These are phyloP conservation scores for Prunella strophiata DNA, from an alignment of 2,797 vertebrate species.

Conservation along the genomic window DNA sequence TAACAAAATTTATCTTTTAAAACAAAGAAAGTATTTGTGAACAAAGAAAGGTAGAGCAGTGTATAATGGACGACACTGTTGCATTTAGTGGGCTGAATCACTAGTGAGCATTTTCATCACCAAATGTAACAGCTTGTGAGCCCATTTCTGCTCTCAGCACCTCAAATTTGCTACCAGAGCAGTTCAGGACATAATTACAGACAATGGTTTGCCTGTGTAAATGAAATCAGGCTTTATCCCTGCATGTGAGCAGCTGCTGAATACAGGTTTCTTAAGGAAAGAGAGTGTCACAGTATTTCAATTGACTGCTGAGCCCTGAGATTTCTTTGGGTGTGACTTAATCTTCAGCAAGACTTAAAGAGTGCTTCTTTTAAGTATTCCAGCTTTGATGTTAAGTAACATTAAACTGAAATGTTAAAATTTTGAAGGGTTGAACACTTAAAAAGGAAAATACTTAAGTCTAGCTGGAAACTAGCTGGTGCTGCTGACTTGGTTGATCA, in stretches of 20 bases:
- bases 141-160: background rate
- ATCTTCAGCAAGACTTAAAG: background rate
- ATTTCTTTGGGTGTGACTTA: background rate
- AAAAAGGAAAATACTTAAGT: background rate
- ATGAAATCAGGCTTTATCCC: background rate
- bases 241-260: background rate
- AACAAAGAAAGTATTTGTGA: background rate
- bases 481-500: background rate
- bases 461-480: background rate
- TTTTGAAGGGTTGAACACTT: background rate
- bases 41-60: background rate
- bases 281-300: background rate
- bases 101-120: background rate
- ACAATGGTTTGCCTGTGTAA: background rate
- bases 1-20: background rate
- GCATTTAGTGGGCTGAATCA: background rate
- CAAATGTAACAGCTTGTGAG: background rate
- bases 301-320: background rate
- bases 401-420: background rate
- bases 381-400: background rate
- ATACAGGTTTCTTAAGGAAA: background rate
- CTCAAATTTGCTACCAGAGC: background rate
- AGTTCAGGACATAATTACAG: background rate
- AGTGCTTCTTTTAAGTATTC: background rate
- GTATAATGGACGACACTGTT: background rate